Evolutionary conservation across 2,888 invertebrate genomes (phyloP).

Genomic region (Malacosoma neustria): DNA sequence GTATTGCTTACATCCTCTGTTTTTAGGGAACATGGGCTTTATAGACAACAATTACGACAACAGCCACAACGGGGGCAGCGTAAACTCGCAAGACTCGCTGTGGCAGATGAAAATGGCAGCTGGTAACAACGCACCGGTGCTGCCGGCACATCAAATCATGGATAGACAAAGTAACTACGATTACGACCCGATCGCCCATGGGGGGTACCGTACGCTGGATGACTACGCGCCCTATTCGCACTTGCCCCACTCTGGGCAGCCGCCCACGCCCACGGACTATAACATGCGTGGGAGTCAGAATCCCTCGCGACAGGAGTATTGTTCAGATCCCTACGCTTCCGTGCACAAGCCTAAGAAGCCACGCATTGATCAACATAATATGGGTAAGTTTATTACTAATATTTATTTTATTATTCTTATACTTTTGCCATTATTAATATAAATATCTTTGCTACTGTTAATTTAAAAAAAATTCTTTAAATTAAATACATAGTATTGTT

Average conservation of each 20-base stretch:
- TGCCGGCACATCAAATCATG: constrained; percentile 63
- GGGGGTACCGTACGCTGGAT: constrained; percentile 86
- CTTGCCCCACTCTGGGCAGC: constrained; percentile 69
- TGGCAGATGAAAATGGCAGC: constrained; percentile 96
- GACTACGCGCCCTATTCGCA: constrained; percentile 92
- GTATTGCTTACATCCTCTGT: too few relatives aligned
- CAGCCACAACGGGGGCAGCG: constrained; percentile 95
- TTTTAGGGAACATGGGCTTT: constrained; percentile 91
- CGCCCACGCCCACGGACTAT: constrained; percentile 80
- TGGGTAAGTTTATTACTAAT: constrained; percentile 76
- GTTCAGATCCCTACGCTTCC: constrained; percentile 90
- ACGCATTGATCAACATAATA: constrained; percentile 84
- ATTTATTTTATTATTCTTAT: too few relatives aligned
- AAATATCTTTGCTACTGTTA: too few relatives aligned
- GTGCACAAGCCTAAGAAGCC: constrained; percentile 91
- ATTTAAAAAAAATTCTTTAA: too few relatives aligned
- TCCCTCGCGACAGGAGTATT: constrained; percentile 90
- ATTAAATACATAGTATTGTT: too few relatives aligned
- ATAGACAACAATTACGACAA: constrained; percentile 94
- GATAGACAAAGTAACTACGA: constrained; percentile 82
- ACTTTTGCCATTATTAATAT: too few relatives aligned
- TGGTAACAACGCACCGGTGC: constrained; percentile 79
- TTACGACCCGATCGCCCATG: constrained; percentile 84
- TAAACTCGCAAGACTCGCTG: constrained; percentile 94
- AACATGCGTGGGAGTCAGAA: constrained; percentile 83